A percentile compares a stretch with the other conserved stretches of the same genome.
These are phyloP conservation scores for Hemaris fuciformis DNA, from an alignment of 2,888 invertebrate species.

Conservation along the genomic window DNA sequence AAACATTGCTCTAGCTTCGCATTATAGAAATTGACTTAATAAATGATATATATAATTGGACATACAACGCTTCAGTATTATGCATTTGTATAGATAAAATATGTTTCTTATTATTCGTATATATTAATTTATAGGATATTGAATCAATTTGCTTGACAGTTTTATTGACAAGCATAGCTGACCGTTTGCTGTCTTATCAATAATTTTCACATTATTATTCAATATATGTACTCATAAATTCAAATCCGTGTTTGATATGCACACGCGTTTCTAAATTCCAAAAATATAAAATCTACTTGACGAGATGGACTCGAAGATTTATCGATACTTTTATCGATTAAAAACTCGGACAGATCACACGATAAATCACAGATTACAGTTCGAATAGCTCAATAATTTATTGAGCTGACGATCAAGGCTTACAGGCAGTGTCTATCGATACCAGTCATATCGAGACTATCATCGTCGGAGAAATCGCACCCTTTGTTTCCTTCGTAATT, in stretches of 20 bases:
- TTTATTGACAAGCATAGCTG: background rate
- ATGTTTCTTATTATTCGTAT: too few relatives aligned
- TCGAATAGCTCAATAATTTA: background rate
- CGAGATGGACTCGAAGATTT: background rate
- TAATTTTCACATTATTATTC: background rate
- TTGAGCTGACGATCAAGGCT: background rate
- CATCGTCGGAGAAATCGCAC: conserved; percentile 36
- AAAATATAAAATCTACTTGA: background rate
- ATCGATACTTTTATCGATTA: background rate
- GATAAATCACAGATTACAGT: background rate
- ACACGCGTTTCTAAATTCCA: background rate
- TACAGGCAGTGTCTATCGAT: conserved; percentile 25
- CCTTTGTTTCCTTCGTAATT: conserved; percentile 15
- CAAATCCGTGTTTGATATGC: background rate
- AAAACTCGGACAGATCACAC: conserved; percentile 2
- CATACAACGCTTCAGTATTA: too few relatives aligned
- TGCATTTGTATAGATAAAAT: too few relatives aligned
- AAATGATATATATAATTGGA: too few relatives aligned
- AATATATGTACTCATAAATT: background rate
- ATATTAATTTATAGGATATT: background rate
- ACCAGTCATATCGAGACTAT: conserved; percentile 52
- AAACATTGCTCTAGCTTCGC: too few relatives aligned
- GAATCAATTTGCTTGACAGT: background rate
- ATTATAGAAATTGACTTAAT: too few relatives aligned
- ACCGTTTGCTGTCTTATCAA: background rate